Evolutionary conservation across 2,113 vertebrate genomes (phyloP), one percentile per base, ranked within the genome.

Genomic region (Clarias magur): DNA sequence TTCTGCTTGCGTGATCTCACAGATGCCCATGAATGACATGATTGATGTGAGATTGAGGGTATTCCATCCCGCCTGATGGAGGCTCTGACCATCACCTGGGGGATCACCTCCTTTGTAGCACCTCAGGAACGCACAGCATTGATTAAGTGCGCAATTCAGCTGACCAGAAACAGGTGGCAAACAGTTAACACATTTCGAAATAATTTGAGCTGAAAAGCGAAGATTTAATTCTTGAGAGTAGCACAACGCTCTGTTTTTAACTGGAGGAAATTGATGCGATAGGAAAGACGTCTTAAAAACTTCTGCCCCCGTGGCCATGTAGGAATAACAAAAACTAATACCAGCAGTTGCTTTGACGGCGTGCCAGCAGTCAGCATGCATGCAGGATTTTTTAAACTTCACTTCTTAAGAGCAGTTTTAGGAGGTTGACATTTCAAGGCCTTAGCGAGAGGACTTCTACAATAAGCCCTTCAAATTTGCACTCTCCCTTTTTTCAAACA

Each of bases 271-370:
- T 78, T 34, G 81, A 84, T 59, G 86, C 63, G 70, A 78, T 53
- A 82, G 87, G 75, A 87, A 81, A 30, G 60, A 68, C 70, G 81
- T 83, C 34, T 57, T 56, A 79, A 62, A 65, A 65, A 83, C 89
- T 30, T 80, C 30, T 81, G 88, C 80, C 90, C 88, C 89, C 70
- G 84, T 88, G 85, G 91, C 90, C 92, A 91, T 88, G 87, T 89
- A 62, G 62, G 82, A 88, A 90, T 85, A 82, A 88, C 85, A 89
- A 88, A 92, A 92, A 92, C 89, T 91, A 84, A 89, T 86, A 83
- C 86, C 84, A 87, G 84, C 90, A 89, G 89, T 80, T 38, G 62
- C 85, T 79, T 82, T 86, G 73, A 86, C 67, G 15, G 54, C 62
- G 65, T 87, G 88, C 89, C 90, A 90, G 70, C 86, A 78, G 56